phyloP scores from a whole-genome alignment of 2,888 invertebrate species.

The Scaptomyza tumidula region DNA sequence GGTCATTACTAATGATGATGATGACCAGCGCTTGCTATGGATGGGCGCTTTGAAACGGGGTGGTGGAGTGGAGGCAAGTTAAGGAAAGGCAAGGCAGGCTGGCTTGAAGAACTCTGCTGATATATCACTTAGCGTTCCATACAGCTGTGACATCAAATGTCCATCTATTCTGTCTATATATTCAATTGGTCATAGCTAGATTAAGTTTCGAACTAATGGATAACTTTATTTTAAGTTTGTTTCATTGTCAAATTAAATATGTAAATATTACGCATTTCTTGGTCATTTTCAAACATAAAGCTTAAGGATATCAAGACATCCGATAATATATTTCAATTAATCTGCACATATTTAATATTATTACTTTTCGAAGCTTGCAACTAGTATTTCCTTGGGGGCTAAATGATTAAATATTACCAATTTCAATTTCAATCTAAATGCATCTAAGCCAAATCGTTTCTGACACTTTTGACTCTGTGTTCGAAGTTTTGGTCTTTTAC shows the following conservation, averaged over 20 bases:
- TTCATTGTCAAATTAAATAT: neutral
- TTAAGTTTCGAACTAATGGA: neutral
- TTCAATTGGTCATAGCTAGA: too few species aligned
- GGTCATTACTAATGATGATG: constrained; percentile 76
- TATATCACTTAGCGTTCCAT: constrained; percentile 49
- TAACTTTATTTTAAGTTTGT: neutral
- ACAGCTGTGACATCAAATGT: constrained; percentile 47
- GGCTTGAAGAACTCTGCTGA: constrained; percentile 37
- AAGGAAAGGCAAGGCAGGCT: too few species aligned
- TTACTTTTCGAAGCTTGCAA: too few species aligned
- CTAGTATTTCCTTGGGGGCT: neutral
- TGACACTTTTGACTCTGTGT: constrained; percentile 19
- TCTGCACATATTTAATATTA: too few species aligned
- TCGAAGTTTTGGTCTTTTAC: constrained; percentile 5
- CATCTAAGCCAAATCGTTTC: constrained; percentile 9
- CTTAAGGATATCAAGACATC: too few species aligned
- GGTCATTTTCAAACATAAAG: too few species aligned
- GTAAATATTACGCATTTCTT: too few species aligned
- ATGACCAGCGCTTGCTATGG: constrained; percentile 53
- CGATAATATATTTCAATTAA: too few species aligned
- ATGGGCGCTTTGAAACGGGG: constrained; percentile 8
- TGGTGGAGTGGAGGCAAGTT: too few species aligned
- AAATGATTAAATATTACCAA: constrained; percentile 24
- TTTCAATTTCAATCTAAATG: constrained; percentile 27
- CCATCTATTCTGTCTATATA: constrained; percentile 23